Evolutionary conservation across 1,140 invertebrate genomes (phyloP).

Genomic region (Habropoda laboriosa): DNA sequence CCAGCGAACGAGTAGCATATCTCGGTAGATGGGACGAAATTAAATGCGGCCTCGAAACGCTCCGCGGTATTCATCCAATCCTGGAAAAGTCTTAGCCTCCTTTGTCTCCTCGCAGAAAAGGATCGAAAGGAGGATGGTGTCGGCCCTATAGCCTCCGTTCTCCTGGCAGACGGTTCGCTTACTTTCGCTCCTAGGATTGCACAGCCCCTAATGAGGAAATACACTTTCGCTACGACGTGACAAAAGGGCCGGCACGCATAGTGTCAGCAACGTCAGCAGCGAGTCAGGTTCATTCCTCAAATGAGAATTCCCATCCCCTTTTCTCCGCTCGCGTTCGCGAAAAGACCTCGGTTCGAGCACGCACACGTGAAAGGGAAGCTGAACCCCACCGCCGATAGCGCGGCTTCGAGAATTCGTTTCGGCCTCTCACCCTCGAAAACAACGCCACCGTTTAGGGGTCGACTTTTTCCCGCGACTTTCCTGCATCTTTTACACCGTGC

Average conservation of each 20-base stretch:
- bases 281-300: conserved; percentile 68
- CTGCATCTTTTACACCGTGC: no score
- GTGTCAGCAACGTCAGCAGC: conserved; percentile 59
- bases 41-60: conserved; percentile 31
- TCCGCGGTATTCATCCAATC: conserved; percentile 49
- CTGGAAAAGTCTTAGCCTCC: conserved; percentile 9
- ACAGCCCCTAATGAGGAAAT: conserved; percentile 60
- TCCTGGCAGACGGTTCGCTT: conserved; percentile 11
- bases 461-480: background rate
- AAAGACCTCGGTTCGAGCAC: conserved; percentile 44
- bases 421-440: conserved; percentile 15
- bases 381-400: background rate
- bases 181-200: conserved; percentile 52
- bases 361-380: conserved; percentile 31
- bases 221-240: conserved; percentile 64
- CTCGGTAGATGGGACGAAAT: conserved; percentile 19
- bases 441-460: background rate
- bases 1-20: background rate
- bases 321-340: conserved; percentile 1
- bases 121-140: conserved; percentile 33
- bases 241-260: conserved; percentile 53
- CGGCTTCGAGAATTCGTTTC: conserved; percentile 35
- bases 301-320: conserved; percentile 60
- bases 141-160: conserved; percentile 1
- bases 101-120: conserved; percentile 33